Evolutionary conservation across 2,113 vertebrate species (phyloP).

Genomic region (Pantherophis guttatus): DNA sequence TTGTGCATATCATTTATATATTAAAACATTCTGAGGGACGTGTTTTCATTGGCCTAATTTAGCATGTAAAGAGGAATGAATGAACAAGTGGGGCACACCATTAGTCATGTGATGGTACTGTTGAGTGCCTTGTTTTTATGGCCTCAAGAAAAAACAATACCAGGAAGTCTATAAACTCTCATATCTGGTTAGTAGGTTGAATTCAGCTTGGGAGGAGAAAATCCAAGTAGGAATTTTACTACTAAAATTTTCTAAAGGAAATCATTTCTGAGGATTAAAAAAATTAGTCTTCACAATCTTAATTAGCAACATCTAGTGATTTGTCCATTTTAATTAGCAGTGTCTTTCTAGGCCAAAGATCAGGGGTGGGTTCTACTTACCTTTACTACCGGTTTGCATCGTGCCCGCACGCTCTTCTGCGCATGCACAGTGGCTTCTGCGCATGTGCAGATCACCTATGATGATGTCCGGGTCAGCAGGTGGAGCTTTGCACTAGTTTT

Average conservation of each 20-base stretch:
- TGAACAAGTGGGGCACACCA: not conserved
- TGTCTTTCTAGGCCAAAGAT: slow-evolving; percentile 23
- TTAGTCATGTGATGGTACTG: not conserved
- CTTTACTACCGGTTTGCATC: too few relatives aligned
- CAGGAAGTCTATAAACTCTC: not conserved
- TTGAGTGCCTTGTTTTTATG: not conserved
- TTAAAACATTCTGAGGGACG: not conserved
- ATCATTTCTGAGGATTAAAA: not conserved
- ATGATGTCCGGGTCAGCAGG: too few relatives aligned
- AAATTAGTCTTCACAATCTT: not conserved
- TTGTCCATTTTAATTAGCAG: slow-evolving; percentile 13
- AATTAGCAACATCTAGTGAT: not conserved
- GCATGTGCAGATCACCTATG: too few relatives aligned
- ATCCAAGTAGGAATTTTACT: too few relatives aligned
- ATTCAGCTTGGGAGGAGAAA: not conserved
- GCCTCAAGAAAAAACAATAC: not conserved
- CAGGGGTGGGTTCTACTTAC: too few relatives aligned
- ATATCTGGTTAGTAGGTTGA: not conserved
- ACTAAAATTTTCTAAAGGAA: too few relatives aligned
- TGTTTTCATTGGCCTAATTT: not conserved
- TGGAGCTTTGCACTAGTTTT: too few relatives aligned
- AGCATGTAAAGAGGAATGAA: not conserved
- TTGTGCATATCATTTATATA: not conserved
- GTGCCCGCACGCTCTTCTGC: too few relatives aligned
- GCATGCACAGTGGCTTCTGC: too few relatives aligned